Evolutionary conservation across 2,797 vertebrate species (phyloP).

Genomic region (Semaprochilodus insignis): DNA sequence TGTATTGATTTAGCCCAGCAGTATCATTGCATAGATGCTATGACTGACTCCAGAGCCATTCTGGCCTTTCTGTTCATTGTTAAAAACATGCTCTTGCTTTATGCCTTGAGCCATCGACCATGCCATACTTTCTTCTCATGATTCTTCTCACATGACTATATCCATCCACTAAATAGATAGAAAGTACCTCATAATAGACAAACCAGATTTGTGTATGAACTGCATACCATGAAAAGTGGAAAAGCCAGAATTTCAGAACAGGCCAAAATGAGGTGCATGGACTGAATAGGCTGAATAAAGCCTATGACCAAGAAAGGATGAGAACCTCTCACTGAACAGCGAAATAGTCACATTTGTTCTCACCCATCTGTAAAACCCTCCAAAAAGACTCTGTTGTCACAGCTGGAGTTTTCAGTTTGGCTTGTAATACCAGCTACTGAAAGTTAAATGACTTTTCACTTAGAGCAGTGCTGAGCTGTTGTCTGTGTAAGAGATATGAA

Average conservation of each 20-base stretch:
- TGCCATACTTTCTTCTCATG: background rate
- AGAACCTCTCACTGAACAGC: background rate
- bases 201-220: background rate
- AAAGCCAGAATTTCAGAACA: background rate
- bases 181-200: background rate
- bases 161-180: background rate
- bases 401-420: background rate
- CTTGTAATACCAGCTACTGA: background rate
- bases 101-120: conserved; percentile 49
- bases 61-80: conserved; percentile 21
- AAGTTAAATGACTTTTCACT: background rate
- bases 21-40: conserved; percentile 16
- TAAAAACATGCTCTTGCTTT: conserved; percentile 6
- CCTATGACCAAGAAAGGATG: background rate
- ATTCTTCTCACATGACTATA: conserved; percentile 12
- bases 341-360: conserved; percentile 39
- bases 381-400: background rate
- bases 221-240: background rate
- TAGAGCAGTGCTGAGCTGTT: background rate
- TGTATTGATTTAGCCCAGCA: conserved; percentile 53
- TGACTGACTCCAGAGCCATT: conserved; percentile 15
- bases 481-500: background rate
- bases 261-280: background rate
- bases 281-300: no score
- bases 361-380: conserved; percentile 19